A percentile compares a stretch with the other conserved stretches of the same genome.
Conservation (phyloP, 2,888 invertebrate species). For the Unio delphinus region DNA sequence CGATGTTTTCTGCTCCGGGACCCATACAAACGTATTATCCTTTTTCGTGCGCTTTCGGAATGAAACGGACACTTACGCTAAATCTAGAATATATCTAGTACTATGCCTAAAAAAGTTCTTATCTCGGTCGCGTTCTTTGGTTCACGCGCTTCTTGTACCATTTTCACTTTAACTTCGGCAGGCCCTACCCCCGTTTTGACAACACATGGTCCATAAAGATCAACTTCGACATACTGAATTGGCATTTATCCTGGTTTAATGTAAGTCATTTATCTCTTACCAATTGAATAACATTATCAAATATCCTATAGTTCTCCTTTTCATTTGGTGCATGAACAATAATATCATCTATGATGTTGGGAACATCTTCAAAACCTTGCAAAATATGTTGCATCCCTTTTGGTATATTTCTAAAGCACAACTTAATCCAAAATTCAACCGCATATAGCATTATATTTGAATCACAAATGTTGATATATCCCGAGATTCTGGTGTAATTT, state of each 20-base stretch:
- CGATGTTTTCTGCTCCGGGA: conserved; percentile 5
- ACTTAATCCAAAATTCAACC: conserved; percentile 8
- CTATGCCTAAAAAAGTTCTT: background rate
- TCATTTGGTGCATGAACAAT: conserved; percentile 9
- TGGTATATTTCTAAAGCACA: conserved; percentile 3
- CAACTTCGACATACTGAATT: conserved; percentile 14
- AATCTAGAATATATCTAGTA: conserved; percentile 18
- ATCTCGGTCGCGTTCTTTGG: conserved; percentile 13
- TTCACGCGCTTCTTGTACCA: conserved; percentile 7
- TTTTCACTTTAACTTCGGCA: conserved; percentile 9
- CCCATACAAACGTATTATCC: conserved; percentile 15
- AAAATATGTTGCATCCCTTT: background rate
- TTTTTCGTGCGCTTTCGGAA: conserved; percentile 12
- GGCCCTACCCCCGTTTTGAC: conserved; percentile 7
- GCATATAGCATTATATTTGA: conserved; percentile 1
- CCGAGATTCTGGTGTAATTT: conserved; percentile 1
- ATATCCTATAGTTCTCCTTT: conserved; percentile 5
- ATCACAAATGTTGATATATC: conserved; percentile 9
- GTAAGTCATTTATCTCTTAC: conserved; percentile 12
- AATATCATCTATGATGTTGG: conserved; percentile 13
- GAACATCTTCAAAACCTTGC: conserved; percentile 9
- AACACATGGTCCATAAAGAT: conserved; percentile 18
- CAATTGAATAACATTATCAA: conserved; percentile 2
- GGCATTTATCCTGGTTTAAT: conserved; percentile 15
- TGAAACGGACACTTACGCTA: conserved; percentile 19